Conservation (phyloP, 2,888 invertebrate species). For the Sesia bembeciformis region DNA sequence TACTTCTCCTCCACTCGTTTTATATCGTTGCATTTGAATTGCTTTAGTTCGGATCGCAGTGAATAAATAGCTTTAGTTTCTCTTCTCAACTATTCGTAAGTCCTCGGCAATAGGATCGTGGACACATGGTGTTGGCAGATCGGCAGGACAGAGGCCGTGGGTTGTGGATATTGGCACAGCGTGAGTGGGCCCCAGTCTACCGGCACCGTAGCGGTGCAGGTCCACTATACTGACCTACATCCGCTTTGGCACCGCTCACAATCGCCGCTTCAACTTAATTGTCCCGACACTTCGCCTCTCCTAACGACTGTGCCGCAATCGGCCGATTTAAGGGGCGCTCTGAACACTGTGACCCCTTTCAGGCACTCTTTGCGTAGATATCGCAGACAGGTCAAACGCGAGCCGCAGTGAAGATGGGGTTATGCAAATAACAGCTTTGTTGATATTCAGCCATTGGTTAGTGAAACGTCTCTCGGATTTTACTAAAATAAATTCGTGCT, state of each 20-base stretch:
- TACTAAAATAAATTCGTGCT: constrained; percentile 27
- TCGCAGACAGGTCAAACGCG: constrained; percentile 36
- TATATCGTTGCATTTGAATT: too few species aligned
- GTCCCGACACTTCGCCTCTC: constrained; percentile 70
- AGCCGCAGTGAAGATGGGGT: constrained; percentile 44
- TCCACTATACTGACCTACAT: constrained; percentile 71
- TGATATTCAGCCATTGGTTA: constrained; percentile 43
- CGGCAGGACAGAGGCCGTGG: not conserved
- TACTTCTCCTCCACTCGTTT: too few species aligned
- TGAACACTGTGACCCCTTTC: constrained; percentile 37
- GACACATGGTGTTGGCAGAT: not conserved
- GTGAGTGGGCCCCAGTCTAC: constrained; percentile 21
- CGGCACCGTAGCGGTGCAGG: constrained; percentile 51
- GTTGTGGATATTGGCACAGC: not conserved
- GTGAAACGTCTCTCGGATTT: constrained; percentile 28
- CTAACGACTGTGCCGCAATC: constrained; percentile 58
- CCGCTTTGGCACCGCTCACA: constrained; percentile 72
- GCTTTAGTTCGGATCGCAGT: too few species aligned
- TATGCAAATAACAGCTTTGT: constrained; percentile 50
- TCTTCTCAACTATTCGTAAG: too few species aligned
- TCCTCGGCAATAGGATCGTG: too few species aligned
- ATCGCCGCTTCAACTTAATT: constrained; percentile 74
- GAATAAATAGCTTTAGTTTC: too few species aligned
- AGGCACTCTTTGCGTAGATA: constrained; percentile 32
- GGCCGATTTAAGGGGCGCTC: constrained; percentile 18